phyloP scores from a whole-genome alignment of 2,888 invertebrate species.

The Callyntrura sp. region DNA sequence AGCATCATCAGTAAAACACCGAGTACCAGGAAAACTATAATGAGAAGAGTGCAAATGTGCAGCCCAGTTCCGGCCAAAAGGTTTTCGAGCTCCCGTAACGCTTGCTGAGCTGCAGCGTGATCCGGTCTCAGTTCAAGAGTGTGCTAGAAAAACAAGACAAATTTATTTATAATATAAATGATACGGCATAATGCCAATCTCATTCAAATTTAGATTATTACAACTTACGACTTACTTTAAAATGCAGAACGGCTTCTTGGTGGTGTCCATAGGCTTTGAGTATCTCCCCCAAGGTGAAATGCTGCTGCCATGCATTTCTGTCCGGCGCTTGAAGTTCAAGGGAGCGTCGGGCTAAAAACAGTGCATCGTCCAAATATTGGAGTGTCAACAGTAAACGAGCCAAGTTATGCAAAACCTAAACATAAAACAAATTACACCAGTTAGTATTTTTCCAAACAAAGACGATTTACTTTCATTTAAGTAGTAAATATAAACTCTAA shows the following conservation, averaged over 20 bases:
- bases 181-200: no score
- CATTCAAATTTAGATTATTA: no score
- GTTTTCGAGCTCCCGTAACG: slow-evolving; percentile 93
- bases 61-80: slow-evolving; percentile 91
- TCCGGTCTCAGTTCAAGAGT: slow-evolving; percentile 94
- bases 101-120: slow-evolving; percentile 92
- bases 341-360: slow-evolving; percentile 91
- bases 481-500: neutral
- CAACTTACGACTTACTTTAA: slow-evolving; percentile 87
- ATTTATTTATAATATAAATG: neutral
- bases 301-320: slow-evolving; percentile 95
- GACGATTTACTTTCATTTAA: neutral
- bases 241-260: slow-evolving; percentile 94
- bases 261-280: slow-evolving; percentile 96
- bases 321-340: slow-evolving; percentile 94
- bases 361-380: slow-evolving; percentile 96
- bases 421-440: slow-evolving; percentile 54
- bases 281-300: slow-evolving; percentile 96
- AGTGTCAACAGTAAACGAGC: slow-evolving; percentile 94
- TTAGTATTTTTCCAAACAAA: neutral
- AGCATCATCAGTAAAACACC: slow-evolving; percentile 93
- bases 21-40: slow-evolving; percentile 94
- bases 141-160: slow-evolving; percentile 85
- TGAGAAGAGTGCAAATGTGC: slow-evolving; percentile 94
- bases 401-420: slow-evolving; percentile 91